Conservation (phyloP, 2,113 vertebrate species). For the Illadopsis cleaveri region DNA sequence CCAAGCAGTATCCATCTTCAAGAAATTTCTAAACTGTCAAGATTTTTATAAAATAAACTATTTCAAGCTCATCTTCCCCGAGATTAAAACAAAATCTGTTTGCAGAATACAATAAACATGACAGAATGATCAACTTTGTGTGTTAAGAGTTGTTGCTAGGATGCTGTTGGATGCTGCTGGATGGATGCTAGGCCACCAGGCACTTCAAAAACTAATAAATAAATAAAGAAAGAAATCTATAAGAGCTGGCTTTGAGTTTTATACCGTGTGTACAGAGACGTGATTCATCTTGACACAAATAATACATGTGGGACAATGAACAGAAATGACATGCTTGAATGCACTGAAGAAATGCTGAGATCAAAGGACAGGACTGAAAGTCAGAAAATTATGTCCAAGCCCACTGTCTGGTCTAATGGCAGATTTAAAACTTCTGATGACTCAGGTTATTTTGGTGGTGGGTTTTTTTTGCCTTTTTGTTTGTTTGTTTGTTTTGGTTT, state of each 20-base stretch:
- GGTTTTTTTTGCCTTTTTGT: too few species aligned
- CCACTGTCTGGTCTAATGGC: background rate
- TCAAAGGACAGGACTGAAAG: background rate
- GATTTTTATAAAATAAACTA: background rate
- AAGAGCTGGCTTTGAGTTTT: background rate
- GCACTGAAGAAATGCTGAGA: background rate
- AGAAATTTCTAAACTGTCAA: background rate
- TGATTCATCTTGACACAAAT: background rate
- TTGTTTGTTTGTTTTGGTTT: too few species aligned
- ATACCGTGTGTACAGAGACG: background rate
- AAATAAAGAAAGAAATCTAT: background rate
- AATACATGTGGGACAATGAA: background rate
- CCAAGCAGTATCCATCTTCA: background rate
- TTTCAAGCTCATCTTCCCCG: background rate
- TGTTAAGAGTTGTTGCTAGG: background rate
- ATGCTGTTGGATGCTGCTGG: background rate
- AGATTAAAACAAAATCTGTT: constrained; percentile 7
- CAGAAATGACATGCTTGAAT: background rate
- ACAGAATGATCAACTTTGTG: background rate
- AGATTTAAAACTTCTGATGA: background rate
- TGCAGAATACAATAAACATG: background rate
- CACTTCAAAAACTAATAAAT: background rate
- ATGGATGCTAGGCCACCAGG: background rate
- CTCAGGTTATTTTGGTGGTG: too few species aligned
- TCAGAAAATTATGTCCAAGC: background rate